Base-by-base conservation (phyloP, 2,797 vertebrate species). In the Sphenodon punctatus region DNA sequence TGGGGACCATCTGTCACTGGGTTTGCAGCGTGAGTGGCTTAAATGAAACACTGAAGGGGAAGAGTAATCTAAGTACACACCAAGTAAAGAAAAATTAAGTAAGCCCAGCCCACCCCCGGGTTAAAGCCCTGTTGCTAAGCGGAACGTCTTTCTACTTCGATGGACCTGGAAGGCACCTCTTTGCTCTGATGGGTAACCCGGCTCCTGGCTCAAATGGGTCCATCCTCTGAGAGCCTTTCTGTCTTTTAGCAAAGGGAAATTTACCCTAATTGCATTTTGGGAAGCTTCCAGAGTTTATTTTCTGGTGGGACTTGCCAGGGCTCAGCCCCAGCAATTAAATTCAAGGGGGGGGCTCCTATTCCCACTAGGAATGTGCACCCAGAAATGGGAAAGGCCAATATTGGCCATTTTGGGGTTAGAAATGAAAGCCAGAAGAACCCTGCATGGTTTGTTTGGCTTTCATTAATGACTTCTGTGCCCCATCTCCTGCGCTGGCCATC, bases 1-100 rank as follows among this genome's bases (percentile, higher is more conserved):
- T 94, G 92, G 84, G 85, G 85, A 86, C 91, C 92, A 94, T 92
- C 91, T 94, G 92, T 92, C 85, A 74, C 72, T 87, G 68, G 80
- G 78, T 92, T 91, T 92, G 91, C 82, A 90, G 82, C 70, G 79
- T 51, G 86, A 88, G 87, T 86, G 91, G 89, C n/a, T 87, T 92
- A 89, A 92, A 92, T 89, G 80, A 92, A 91, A 90, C 88, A 88
- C 78, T 89, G 69, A 66, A 42, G 65, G 32, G 14, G 85, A 89
- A 80, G 56, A 67, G 86, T 85, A 91, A 86, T 88, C 82, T 83
- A 84, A 89, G 88, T 76, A 91, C 63, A 90, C 73, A 80, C 32
- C 80, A 82, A 86, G 88, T 87, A 87, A 86, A 76, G 77, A 69
- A 78, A 84, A 87, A 90, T 87, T 88, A 87, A 83, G 76, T 67